Evolutionary conservation across 2,113 vertebrate species (phyloP), one percentile per base, ranked within the genome.

Genomic region (Albula goreensis): DNA sequence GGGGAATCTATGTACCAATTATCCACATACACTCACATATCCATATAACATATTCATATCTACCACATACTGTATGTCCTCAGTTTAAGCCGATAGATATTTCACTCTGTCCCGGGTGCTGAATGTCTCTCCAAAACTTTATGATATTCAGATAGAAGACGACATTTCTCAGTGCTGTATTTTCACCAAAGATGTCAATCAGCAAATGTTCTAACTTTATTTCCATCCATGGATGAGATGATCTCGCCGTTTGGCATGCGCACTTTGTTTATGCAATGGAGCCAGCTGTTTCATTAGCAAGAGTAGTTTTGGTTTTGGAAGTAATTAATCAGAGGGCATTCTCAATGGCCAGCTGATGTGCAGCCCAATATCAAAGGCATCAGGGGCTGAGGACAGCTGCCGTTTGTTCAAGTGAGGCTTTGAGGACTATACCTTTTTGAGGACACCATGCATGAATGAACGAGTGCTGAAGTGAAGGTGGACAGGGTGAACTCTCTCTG

Each of bases 281-380:
- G 66, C 70, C 74, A 66, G 52, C 49, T 79, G 31, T 31, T 80
- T 80, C 56, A 66, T 85, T 63, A 81, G 56, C 78, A 66, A 57
- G 78, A 66, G 56, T 31, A 56, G 78, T 12, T 19, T 49, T 49
- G 25, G 13, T 60, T 60, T 31, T 66, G 85, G 50, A 60, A 60
- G 57, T 48, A 81, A 81, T 51, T 25, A 2, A 85, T 85, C 78
- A 49, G 48, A 50, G 13, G 50, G 49, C 48, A 4, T 50, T 50
- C 7, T 81, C 56, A 80, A 63, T 1, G 5, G 22, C 22, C 49
- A 66, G 56, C 48, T 66, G 57, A 81, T 81, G 48, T 31, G 56
- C n/a, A 2, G 49, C 25, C 80, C 80, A 17, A 50, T 11, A 60
- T 60, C 12, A 60, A 15, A 60, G 57, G 12, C 25, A 85, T 49